Evolutionary conservation across 2,113 vertebrate species (phyloP).

Genomic region (Polyodon spathula): DNA sequence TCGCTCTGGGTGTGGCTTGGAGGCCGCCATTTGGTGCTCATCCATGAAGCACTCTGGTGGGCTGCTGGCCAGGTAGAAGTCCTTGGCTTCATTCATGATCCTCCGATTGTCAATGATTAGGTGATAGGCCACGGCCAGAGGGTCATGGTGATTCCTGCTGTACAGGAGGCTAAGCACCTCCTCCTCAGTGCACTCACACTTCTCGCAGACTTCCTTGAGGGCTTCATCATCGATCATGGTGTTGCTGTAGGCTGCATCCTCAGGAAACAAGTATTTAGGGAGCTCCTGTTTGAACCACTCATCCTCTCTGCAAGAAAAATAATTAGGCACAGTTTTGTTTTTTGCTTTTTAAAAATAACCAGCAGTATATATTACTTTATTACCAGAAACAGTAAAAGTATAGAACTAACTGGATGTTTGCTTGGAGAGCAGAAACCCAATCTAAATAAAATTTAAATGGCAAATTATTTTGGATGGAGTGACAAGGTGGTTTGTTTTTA

Average conservation of each 20-base stretch:
- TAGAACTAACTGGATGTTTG: too few species aligned
- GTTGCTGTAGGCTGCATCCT: slow-evolving; percentile 88
- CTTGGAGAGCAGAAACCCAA: too few species aligned
- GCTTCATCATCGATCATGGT: slow-evolving; percentile 97
- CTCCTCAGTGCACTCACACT: slow-evolving; percentile 92
- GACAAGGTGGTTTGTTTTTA: too few species aligned
- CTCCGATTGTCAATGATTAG: slow-evolving; percentile 97
- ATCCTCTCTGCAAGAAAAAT: slow-evolving; percentile 66
- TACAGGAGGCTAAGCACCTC: slow-evolving; percentile 90
- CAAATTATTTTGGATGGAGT: too few species aligned
- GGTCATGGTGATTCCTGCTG: slow-evolving; percentile 88
- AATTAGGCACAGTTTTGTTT: too few species aligned
- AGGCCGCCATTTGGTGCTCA: slow-evolving; percentile 69
- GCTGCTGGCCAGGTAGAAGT: slow-evolving; percentile 94
- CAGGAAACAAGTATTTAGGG: slow-evolving; percentile 93
- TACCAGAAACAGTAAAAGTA: too few species aligned
- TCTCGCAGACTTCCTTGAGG: slow-evolving; percentile 94
- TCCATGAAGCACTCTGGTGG: slow-evolving; percentile 91
- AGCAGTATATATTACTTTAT: too few species aligned
- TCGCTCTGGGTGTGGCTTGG: slow-evolving; percentile 86
- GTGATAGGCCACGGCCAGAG: slow-evolving; percentile 87
- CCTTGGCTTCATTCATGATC: slow-evolving; percentile 97
- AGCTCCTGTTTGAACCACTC: slow-evolving; percentile 96
- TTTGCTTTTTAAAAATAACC: too few species aligned
- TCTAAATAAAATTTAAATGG: too few species aligned